Evolutionary conservation across 2,888 invertebrate genomes (phyloP).

Genomic region (Hipparchia semele): DNA sequence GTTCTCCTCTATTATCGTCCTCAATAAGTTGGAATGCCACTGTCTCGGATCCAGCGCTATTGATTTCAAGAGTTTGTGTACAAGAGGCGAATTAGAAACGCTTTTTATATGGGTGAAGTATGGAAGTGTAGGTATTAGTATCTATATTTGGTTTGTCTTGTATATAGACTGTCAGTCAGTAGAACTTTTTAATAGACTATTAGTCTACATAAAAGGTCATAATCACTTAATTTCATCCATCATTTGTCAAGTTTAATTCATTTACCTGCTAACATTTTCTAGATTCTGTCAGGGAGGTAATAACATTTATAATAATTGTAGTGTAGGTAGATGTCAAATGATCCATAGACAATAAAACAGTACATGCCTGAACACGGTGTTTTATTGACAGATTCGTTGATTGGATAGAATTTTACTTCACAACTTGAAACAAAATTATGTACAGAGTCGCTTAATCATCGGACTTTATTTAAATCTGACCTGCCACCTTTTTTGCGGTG

Average conservation of each 20-base stretch:
- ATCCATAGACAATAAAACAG: too few species aligned
- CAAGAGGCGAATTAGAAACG: background rate
- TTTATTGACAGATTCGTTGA: too few species aligned
- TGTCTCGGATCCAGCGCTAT: background rate
- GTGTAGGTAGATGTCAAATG: too few species aligned
- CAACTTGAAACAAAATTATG: background rate
- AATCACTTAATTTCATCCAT: too few species aligned
- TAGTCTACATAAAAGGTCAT: background rate
- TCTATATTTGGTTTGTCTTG: background rate
- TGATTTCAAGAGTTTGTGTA: background rate
- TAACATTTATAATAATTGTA: too few species aligned
- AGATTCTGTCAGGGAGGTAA: too few species aligned
- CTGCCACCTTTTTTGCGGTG: conserved; percentile 39
- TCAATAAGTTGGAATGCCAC: background rate
- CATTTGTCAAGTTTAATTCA: too few species aligned
- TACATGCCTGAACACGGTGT: too few species aligned
- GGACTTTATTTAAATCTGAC: conserved; percentile 24
- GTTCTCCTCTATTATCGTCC: background rate
- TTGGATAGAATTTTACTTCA: too few species aligned
- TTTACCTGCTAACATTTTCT: too few species aligned
- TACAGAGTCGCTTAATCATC: conserved; percentile 24
- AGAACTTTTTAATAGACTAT: background rate
- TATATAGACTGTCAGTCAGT: too few species aligned
- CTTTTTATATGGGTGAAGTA: background rate
- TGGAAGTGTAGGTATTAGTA: background rate